Evolutionary conservation across 2,888 invertebrate genomes (phyloP), one percentile per base, ranked within the genome.

Genomic region (Chironomus riparius): DNA sequence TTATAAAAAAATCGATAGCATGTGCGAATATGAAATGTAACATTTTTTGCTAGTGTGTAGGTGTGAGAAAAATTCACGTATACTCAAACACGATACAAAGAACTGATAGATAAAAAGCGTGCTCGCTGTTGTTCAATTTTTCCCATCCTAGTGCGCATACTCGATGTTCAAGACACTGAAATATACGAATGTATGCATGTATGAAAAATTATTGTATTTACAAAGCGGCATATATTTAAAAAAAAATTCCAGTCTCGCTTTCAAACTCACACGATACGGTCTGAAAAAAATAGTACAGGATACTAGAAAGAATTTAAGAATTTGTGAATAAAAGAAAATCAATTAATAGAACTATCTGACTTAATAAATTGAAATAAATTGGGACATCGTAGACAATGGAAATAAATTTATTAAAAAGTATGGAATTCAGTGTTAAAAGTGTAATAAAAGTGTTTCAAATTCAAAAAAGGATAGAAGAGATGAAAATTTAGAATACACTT

Each of bases 201-300:
- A 38, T 38, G 22, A 24, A 24, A 21, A 21, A 1, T 65, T 12
- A 4, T 13, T 2, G 4, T 65, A 21, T 65, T 65, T 13, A 24
- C 24, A 68, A 38, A 68, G 38, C 68, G 28, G 21, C 38, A 68
- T 12, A 47, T 47, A n/a, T 70, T 47, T 47, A 0, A 68, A 28
- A 18, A 47, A 68, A 71, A 47, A 24, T 71, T 71, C 71, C 71
- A 71, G 71, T 71, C 56, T 50, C 71, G 50, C 50, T 71, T 71
- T 56, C 22, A 48, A 15, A 22, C 15, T 71, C 71, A 24, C 7
- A 13, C 71, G 22, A 50, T 71, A 13, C 65, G 65, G 65, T 24
- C 65, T 1, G 2, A 65, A 24, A 65, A 65, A 2, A 22, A 65
- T 10, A 62, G 2, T 22, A 24, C 2, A 65, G 13, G 13, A 65